A percentile compares a stretch with the other conserved stretches of the same genome.
Conservation (phyloP, 64 coral and sea anemone genomes). For the Pocillopora damicornis region DNA sequence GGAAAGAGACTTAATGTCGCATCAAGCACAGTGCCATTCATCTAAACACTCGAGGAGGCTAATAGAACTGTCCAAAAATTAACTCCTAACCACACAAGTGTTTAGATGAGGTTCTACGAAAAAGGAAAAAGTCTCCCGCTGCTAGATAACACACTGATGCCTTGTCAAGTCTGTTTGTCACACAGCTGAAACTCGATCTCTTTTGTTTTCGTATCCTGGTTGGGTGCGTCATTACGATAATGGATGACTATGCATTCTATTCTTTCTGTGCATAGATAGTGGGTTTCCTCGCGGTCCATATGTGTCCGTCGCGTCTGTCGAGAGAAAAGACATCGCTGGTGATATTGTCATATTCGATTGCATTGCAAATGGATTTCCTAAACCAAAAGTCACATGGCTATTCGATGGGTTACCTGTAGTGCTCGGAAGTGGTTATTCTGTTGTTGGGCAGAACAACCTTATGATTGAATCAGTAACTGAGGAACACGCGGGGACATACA, state of each 20-base stretch:
- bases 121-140: too few relatives aligned
- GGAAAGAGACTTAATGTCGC: too few relatives aligned
- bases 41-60: too few relatives aligned
- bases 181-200: too few relatives aligned
- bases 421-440: slow-evolving; percentile 33
- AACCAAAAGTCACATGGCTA: slow-evolving; percentile 60
- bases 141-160: too few relatives aligned
- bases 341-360: slow-evolving; percentile 61
- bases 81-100: too few relatives aligned
- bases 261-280: slow-evolving; percentile 37
- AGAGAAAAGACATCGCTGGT: slow-evolving; percentile 39
- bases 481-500: slow-evolving; percentile 63
- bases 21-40: too few relatives aligned
- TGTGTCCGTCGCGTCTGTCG: slow-evolving; percentile 5
- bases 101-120: too few relatives aligned
- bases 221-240: too few relatives aligned
- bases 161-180: too few relatives aligned
- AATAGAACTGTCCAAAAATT: too few relatives aligned
- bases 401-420: slow-evolving; percentile 51
- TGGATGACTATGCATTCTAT: neutral
- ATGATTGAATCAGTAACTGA: slow-evolving; percentile 42
- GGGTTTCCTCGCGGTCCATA: slow-evolving; percentile 25
- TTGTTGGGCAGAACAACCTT: slow-evolving; percentile 65
- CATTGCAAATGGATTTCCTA: slow-evolving; percentile 61
- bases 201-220: too few relatives aligned